Conservation (phyloP, 1,140 invertebrate species). For the Drosophila sechellia region DNA sequence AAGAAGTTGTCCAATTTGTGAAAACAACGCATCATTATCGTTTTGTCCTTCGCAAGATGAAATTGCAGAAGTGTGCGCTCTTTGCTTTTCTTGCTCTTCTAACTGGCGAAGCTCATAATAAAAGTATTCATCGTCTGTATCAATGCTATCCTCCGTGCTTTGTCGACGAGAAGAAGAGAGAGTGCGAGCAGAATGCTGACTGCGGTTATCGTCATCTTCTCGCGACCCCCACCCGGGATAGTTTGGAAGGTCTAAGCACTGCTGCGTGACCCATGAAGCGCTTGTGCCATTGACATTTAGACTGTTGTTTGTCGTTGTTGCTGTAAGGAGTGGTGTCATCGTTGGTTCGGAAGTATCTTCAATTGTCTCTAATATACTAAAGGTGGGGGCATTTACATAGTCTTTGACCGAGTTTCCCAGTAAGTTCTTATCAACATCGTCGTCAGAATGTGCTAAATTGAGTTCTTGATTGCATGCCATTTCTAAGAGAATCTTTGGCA, state of each 20-base stretch:
- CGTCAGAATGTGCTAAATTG: constrained; percentile 29
- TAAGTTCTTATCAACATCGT: neutral
- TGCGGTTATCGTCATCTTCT: constrained; percentile 93
- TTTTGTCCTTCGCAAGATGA: constrained; percentile 79
- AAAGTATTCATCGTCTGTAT: constrained; percentile 97
- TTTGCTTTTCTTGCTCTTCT: constrained; percentile 92
- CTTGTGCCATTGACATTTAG: neutral
- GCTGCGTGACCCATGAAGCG: constrained; percentile 85
- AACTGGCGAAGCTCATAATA: constrained; percentile 94
- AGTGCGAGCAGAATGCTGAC: constrained; percentile 93
- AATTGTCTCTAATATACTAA: constrained; percentile 1
- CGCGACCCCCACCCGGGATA: constrained; percentile 81
- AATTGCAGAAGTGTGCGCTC: constrained; percentile 85
- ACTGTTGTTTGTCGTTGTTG: neutral
- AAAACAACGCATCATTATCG: constrained; percentile 83
- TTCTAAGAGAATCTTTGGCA: constrained; percentile 41
- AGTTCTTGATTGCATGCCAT: constrained; percentile 26
- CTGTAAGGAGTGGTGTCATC: neutral
- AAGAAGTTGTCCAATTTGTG: constrained; percentile 70
- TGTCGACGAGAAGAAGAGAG: constrained; percentile 94
- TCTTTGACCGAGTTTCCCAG: neutral
- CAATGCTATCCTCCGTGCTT: constrained; percentile 96
- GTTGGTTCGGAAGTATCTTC: neutral
- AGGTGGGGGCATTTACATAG: constrained; percentile 3
- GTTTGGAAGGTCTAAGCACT: constrained; percentile 90